These are phyloP conservation scores for Drosophila parthenogenetica DNA, from an alignment of 2,888 invertebrate species.

Conservation along the genomic window DNA sequence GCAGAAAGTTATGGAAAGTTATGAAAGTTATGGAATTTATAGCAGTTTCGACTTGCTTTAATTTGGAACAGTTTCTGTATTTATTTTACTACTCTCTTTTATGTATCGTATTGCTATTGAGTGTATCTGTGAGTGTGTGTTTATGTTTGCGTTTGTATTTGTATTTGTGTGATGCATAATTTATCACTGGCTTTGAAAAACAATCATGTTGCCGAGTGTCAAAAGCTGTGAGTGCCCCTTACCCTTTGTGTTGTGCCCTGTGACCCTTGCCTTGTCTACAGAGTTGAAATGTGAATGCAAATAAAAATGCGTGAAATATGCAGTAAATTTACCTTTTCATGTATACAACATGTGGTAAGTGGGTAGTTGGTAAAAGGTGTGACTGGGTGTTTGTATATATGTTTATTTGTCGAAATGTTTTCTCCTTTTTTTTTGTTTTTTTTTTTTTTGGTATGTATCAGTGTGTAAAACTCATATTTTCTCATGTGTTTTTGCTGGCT, in stretches of 20 bases:
- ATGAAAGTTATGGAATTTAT: no score
- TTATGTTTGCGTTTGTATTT: constrained; percentile 25
- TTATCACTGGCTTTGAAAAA: constrained; percentile 76
- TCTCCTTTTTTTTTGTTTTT: constrained; percentile 23
- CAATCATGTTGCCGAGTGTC: constrained; percentile 81
- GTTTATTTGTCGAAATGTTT: constrained; percentile 39
- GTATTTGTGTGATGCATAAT: constrained; percentile 67
- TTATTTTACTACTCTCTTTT: neutral
- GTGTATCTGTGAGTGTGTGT: constrained; percentile 4
- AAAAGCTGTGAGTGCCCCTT: constrained; percentile 58
- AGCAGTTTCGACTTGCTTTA: neutral
- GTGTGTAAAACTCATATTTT: constrained; percentile 35
- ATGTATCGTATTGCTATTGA: constrained; percentile 13
- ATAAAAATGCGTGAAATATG: constrained; percentile 78
- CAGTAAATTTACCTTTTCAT: constrained; percentile 66
- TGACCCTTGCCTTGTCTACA: constrained; percentile 3
- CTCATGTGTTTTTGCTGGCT: constrained; percentile 38
- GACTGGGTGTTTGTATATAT: constrained; percentile 2
- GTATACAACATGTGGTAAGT: constrained; percentile 42
- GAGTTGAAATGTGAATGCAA: constrained; percentile 54
- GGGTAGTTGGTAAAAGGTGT: constrained; percentile 27
- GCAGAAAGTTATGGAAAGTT: no score
- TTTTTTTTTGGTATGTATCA: constrained; percentile 38
- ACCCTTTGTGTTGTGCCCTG: neutral
- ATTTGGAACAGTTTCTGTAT: constrained; percentile 4